Conservation (phyloP, 2,113 vertebrate species). For the Cynocephalus volans region DNA sequence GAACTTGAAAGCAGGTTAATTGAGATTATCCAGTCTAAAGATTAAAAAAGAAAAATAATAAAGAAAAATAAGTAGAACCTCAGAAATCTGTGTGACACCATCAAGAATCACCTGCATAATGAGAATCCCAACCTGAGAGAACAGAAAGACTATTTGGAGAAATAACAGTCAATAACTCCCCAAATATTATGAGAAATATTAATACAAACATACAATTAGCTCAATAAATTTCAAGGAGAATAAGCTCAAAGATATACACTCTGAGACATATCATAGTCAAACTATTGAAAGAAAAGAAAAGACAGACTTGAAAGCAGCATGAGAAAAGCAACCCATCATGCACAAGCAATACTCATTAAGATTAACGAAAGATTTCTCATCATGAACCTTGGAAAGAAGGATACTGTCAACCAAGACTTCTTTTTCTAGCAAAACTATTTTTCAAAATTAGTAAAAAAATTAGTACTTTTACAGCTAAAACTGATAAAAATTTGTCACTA, state of each 20-base stretch:
- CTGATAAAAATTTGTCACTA: neutral
- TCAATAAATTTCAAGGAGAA: neutral
- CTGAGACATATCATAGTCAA: neutral
- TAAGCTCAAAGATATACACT: neutral
- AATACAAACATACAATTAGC: neutral
- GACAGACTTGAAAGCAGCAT: neutral
- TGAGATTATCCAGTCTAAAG: neutral
- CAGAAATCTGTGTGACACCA: neutral
- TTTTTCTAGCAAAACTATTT: neutral
- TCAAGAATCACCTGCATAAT: neutral
- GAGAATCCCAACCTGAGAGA: neutral
- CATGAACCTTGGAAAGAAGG: neutral
- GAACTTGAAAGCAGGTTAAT: neutral
- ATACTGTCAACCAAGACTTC: neutral
- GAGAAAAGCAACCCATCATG: neutral
- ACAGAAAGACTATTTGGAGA: neutral
- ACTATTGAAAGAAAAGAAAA: neutral
- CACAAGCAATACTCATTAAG: neutral
- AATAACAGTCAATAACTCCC: neutral
- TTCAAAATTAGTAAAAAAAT: neutral
- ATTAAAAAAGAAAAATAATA: neutral
- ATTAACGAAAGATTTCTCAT: neutral
- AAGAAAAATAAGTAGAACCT: neutral
- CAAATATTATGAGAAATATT: neutral
- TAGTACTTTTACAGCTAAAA: neutral